Percentiles rank a stretch among this genome's conserved stretches.
phyloP scores from a whole-genome alignment of 2,797 vertebrate genomes.

The Megalops cyprinoides region DNA sequence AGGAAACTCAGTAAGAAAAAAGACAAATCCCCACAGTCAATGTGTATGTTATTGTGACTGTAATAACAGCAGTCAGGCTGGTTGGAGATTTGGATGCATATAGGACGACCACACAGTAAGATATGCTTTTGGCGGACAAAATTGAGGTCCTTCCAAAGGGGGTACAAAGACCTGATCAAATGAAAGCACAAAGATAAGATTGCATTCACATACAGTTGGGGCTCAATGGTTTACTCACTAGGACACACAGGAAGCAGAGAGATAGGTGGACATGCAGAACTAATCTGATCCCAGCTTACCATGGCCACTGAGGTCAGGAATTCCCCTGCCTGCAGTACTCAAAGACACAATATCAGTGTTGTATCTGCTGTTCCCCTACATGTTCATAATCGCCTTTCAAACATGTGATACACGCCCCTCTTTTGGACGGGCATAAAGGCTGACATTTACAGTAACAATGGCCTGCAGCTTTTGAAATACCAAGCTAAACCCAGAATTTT shows the following conservation, averaged over 20 bases:
- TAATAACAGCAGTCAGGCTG: background rate
- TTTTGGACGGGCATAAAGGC: constrained; percentile 66
- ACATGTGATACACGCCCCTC: constrained; percentile 56
- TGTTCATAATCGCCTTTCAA: constrained; percentile 69
- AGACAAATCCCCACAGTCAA: background rate
- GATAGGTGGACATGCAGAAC: background rate
- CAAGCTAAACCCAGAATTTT: no score
- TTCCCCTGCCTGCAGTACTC: constrained; percentile 34
- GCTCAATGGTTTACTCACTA: background rate
- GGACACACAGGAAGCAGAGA: background rate
- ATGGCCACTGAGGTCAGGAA: background rate
- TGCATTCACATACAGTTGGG: background rate
- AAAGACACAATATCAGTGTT: constrained; percentile 45
- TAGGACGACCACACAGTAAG: background rate
- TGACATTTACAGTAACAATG: constrained; percentile 71
- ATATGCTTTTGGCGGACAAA: background rate
- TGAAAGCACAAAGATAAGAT: constrained; percentile 12
- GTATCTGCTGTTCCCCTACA: constrained; percentile 39
- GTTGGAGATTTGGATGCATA: background rate
- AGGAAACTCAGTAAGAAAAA: background rate
- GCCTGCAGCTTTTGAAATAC: no score
- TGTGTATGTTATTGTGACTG: background rate
- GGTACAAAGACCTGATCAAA: background rate
- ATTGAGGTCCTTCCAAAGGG: background rate
- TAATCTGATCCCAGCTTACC: background rate